A percentile compares a stretch with the other conserved stretches of the same genome.
phyloP scores from a whole-genome alignment of 2,888 invertebrate genomes.

The Antheraea assamensis region DNA sequence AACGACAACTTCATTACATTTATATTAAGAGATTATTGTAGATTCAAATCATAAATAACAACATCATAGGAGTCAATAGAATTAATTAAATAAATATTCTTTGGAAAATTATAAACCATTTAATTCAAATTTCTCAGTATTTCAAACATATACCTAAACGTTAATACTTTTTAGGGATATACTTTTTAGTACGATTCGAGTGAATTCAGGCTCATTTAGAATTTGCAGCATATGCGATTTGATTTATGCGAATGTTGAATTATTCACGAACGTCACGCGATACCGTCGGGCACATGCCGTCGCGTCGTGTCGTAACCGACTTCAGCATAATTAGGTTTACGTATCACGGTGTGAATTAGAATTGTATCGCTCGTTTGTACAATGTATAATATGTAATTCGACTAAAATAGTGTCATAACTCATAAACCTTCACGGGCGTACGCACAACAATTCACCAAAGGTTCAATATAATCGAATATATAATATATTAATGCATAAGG shows the following conservation, averaged over 20 bases:
- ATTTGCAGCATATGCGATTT: constrained; percentile 12
- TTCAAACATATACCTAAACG: no score
- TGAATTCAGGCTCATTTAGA: not conserved
- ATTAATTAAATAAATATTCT: no score
- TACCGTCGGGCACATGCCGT: constrained; percentile 23
- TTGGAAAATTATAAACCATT: no score
- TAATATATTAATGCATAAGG: no score
- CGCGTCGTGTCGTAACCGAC: constrained; percentile 24
- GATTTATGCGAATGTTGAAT: constrained; percentile 20
- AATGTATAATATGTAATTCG: not conserved
- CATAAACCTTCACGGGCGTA: no score
- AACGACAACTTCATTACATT: no score
- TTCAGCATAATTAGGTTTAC: constrained; percentile 36
- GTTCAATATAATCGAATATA: no score
- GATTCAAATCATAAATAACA: no score
- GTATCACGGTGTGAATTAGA: constrained; percentile 7
- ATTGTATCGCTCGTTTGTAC: not conserved
- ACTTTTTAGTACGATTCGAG: not conserved
- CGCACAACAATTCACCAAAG: no score
- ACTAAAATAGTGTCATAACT: not conserved
- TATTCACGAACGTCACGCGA: constrained; percentile 18
- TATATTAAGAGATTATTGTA: no score
- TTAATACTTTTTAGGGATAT: not conserved
- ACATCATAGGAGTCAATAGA: no score
- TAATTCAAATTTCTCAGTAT: no score